Conservation (phyloP, 1,140 invertebrate genomes). For the Zaprionus ornatus region DNA sequence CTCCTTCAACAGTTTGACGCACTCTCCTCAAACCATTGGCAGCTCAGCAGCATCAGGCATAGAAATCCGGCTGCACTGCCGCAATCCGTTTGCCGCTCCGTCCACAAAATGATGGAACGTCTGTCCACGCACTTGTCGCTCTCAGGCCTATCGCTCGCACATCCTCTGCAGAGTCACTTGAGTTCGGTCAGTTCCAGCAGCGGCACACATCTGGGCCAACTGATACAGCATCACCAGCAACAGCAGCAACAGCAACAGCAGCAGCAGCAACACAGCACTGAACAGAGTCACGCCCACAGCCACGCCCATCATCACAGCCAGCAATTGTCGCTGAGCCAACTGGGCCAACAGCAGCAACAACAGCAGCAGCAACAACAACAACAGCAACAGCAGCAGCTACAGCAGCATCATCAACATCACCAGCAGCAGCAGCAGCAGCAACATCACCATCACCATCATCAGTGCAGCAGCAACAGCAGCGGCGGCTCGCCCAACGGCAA, state of each 20-base stretch:
- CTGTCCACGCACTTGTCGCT: slow-evolving; percentile 82
- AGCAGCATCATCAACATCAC: slow-evolving; percentile 37
- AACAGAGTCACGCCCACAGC: slow-evolving; percentile 55
- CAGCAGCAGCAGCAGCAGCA: slow-evolving; percentile 56
- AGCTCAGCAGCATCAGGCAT: slow-evolving; percentile 19
- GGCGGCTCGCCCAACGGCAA: slow-evolving; percentile 63
- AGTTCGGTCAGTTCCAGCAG: slow-evolving; percentile 69
- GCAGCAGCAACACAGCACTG: slow-evolving; percentile 48
- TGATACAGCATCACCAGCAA: slow-evolving; percentile 75
- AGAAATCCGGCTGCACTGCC: slow-evolving; percentile 24
- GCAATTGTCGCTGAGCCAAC: slow-evolving; percentile 62
- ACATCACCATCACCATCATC: slow-evolving; percentile 35
- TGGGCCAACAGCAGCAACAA: slow-evolving; percentile 29
- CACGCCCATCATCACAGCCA: slow-evolving; percentile 68
- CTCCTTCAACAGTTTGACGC: slow-evolving; percentile 16
- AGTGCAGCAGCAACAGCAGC: slow-evolving; percentile 65
- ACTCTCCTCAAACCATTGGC: slow-evolving; percentile 29
- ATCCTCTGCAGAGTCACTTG: slow-evolving; percentile 78
- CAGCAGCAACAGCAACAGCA: slow-evolving; percentile 63
- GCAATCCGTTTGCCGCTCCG: slow-evolving; percentile 40
- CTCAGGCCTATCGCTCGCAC: slow-evolving; percentile 82
- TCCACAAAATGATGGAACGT: slow-evolving; percentile 83
- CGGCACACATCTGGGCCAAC: slow-evolving; percentile 70
- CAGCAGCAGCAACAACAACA: slow-evolving; percentile 46
- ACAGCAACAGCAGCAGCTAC: slow-evolving; percentile 66